These are phyloP conservation scores for Luscinia luscinia DNA, from an alignment of 2,797 vertebrate genomes.

Conservation along the genomic window DNA sequence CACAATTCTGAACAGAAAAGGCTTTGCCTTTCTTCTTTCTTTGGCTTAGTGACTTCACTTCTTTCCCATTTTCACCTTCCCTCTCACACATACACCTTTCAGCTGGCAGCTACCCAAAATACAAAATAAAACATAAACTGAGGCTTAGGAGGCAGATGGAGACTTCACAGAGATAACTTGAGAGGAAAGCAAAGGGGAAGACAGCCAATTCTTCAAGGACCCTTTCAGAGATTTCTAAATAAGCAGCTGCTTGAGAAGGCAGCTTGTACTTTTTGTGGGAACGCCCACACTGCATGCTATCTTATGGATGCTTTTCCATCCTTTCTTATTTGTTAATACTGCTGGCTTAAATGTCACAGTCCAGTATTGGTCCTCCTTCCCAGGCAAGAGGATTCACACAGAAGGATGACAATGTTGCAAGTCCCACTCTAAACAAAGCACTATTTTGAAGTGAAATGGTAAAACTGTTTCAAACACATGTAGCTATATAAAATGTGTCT, in stretches of 20 bases:
- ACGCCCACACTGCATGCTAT: not conserved
- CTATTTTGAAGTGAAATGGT: not conserved
- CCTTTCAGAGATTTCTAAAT: constrained; percentile 2
- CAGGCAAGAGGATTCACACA: not conserved
- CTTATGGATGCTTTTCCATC: not conserved
- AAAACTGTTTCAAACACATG: not conserved
- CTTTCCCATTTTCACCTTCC: constrained; percentile 5
- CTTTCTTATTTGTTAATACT: not conserved
- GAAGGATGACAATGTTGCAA: not conserved
- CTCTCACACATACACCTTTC: not conserved
- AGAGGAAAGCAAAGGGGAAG: constrained; percentile 31
- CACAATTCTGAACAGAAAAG: not conserved
- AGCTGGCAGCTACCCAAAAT: not conserved
- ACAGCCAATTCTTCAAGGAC: not conserved
- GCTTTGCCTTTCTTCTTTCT: not conserved
- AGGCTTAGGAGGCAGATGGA: constrained; percentile 8
- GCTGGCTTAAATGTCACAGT: constrained; percentile 17
- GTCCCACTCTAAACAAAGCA: not conserved
- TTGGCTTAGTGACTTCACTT: not conserved
- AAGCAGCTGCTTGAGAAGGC: constrained; percentile 44
- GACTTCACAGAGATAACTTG: not conserved
- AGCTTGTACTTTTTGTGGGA: constrained; percentile 30
- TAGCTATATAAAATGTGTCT: not conserved
- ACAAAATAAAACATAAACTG: constrained; percentile 2
- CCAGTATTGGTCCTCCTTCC: not conserved